A percentile compares a stretch with the other conserved stretches of the same genome.
These are phyloP conservation scores for Cercopithecus mona DNA, from an alignment of 2,113 vertebrate species.

Conservation along the genomic window DNA sequence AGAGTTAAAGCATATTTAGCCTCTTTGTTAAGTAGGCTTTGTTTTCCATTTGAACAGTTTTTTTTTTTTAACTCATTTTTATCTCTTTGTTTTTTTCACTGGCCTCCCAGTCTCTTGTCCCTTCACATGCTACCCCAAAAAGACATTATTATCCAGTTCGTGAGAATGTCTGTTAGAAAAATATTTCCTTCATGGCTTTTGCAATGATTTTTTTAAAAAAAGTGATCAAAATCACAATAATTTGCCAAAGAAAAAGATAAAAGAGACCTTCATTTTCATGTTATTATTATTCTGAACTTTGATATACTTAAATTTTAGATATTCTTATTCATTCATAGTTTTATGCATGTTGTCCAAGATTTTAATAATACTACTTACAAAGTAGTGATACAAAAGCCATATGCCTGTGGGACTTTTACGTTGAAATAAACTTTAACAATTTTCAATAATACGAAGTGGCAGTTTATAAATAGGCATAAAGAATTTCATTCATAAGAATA, in stretches of 20 bases:
- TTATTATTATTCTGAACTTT: constrained; percentile 8
- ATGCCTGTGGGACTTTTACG: background rate
- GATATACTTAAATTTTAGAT: background rate
- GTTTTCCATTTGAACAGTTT: background rate
- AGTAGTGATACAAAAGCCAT: background rate
- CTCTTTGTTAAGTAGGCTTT: background rate
- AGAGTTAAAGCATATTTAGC: background rate
- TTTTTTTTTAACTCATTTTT: background rate
- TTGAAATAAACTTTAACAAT: constrained; percentile 27
- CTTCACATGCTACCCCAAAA: background rate
- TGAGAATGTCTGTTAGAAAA: background rate
- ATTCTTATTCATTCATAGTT: constrained; percentile 43
- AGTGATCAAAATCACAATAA: background rate
- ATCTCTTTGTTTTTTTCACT: background rate
- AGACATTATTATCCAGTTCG: background rate
- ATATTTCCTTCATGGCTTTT: background rate
- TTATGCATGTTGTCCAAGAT: background rate
- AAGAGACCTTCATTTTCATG: background rate
- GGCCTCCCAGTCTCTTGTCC: background rate
- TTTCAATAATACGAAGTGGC: background rate
- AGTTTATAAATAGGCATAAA: constrained; percentile 22
- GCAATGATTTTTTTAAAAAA: too few relatives aligned
- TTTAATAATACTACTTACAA: constrained; percentile 15
- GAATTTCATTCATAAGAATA: constrained; percentile 33
- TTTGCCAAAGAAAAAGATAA: constrained; percentile 22